Percentiles rank a stretch among this genome's conserved stretches.
Conservation (phyloP, 2,888 invertebrate species). For the Meloe dianella region DNA sequence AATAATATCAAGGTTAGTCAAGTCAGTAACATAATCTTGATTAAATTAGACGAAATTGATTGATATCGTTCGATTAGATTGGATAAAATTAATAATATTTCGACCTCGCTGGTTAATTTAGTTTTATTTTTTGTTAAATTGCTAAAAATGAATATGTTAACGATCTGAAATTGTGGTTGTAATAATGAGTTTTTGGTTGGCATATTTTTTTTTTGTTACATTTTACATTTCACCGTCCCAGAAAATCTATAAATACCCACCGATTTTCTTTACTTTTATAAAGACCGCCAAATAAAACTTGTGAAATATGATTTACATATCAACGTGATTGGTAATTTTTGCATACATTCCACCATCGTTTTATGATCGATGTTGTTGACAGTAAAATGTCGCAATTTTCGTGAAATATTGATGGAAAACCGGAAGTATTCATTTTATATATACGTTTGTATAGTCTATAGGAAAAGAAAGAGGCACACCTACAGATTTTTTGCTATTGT, state of each 20-base stretch:
- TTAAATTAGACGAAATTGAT: constrained; percentile 6
- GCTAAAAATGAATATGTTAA: not conserved
- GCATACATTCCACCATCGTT: no score
- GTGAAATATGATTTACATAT: no score
- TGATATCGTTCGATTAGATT: constrained; percentile 4
- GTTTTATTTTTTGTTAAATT: no score
- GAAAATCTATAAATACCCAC: not conserved
- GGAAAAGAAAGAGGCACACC: not conserved
- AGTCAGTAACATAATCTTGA: not conserved
- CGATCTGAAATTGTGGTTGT: not conserved
- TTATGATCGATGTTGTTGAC: no score
- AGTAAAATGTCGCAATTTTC: no score
- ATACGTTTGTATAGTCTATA: not conserved
- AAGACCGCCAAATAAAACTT: no score
- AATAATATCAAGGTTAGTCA: constrained; percentile 3
- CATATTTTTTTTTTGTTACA: no score
- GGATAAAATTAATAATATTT: not conserved
- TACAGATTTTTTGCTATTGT: not conserved
- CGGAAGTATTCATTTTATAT: not conserved
- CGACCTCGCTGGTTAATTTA: not conserved
- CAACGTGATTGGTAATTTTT: no score
- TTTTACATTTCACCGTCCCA: not conserved
- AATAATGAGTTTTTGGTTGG: not conserved
- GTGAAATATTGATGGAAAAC: not conserved
- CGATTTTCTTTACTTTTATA: no score